These are phyloP conservation scores for Bombylius discolor DNA, from an alignment of 2,888 invertebrate species.

Conservation along the genomic window DNA sequence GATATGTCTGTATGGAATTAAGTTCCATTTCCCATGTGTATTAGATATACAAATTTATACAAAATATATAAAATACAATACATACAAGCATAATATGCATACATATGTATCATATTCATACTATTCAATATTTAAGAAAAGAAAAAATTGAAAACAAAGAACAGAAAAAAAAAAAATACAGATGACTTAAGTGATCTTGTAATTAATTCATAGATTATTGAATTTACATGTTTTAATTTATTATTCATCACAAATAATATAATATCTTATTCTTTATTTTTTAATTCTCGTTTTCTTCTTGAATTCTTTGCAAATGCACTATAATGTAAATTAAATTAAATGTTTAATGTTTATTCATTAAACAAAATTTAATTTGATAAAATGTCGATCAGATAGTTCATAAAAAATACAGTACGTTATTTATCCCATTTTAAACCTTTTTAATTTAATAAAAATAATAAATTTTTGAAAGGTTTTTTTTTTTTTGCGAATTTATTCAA, in stretches of 20 bases:
- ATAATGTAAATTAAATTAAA: not conserved
- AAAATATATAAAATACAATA: not conserved
- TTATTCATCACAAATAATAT: not conserved
- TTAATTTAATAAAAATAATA: too few species aligned
- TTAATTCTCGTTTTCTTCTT: too few species aligned
- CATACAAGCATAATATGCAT: too few species aligned
- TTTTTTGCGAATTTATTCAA: too few species aligned
- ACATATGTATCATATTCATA: not conserved
- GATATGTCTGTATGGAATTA: not conserved
- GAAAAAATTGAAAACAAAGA: too few species aligned
- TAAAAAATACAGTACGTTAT: too few species aligned
- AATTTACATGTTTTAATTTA: not conserved
- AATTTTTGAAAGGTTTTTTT: too few species aligned
- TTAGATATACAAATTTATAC: not conserved
- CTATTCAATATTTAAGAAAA: too few species aligned
- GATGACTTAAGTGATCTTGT: not conserved
- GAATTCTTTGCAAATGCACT: too few species aligned
- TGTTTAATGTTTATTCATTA: not conserved
- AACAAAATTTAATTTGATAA: not conserved
- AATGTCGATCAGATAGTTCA: not conserved
- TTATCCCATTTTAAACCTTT: too few species aligned
- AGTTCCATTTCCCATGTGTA: not conserved
- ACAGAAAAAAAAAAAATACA: too few species aligned
- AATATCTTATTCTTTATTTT: too few species aligned
- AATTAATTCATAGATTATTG: slow-evolving; percentile 1